A percentile compares a stretch with the other conserved stretches of the same genome.
Conservation (phyloP, 2,888 invertebrate genomes). For the Epirrhoe alternata region DNA sequence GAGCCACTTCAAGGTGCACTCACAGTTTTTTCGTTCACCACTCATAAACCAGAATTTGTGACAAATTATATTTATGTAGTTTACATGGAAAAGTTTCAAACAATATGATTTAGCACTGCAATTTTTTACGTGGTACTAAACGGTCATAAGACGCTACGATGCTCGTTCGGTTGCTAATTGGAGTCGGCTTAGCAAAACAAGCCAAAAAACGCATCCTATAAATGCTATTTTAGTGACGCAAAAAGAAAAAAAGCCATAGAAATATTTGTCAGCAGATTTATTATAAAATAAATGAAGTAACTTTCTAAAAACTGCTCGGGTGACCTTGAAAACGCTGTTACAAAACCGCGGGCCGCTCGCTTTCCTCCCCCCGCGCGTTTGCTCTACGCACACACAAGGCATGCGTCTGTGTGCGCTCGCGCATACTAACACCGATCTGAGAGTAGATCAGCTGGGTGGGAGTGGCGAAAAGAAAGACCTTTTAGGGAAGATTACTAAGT, state of each 20-base stretch:
- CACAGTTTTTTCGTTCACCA: no score
- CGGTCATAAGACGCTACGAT: no score
- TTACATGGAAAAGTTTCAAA: no score
- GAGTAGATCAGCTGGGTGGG: conserved; percentile 57
- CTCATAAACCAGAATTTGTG: no score
- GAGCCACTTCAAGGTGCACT: no score
- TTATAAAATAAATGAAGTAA: conserved; percentile 65
- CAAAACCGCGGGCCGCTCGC: conserved; percentile 82
- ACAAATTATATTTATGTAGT: no score
- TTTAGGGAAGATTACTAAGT: conserved; percentile 4
- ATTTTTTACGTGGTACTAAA: no score
- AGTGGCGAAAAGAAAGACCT: conserved; percentile 73
- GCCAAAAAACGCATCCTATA: no score
- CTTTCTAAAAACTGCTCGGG: conserved; percentile 84
- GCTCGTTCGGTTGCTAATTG: no score
- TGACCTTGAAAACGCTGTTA: conserved; percentile 85
- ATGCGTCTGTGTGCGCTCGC: conserved; percentile 66
- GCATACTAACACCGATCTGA: conserved; percentile 47
- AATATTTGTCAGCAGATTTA: conserved; percentile 3
- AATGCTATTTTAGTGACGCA: no score
- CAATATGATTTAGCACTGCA: no score
- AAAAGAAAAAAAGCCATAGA: neutral
- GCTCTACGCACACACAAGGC: conserved; percentile 56
- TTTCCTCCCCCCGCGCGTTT: conserved; percentile 64
- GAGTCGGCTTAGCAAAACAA: no score